A percentile compares a stretch with the other conserved stretches of the same genome.
These are phyloP conservation scores for Folsomia manolachei DNA, from an alignment of 2,888 invertebrate genomes.

Conservation along the genomic window DNA sequence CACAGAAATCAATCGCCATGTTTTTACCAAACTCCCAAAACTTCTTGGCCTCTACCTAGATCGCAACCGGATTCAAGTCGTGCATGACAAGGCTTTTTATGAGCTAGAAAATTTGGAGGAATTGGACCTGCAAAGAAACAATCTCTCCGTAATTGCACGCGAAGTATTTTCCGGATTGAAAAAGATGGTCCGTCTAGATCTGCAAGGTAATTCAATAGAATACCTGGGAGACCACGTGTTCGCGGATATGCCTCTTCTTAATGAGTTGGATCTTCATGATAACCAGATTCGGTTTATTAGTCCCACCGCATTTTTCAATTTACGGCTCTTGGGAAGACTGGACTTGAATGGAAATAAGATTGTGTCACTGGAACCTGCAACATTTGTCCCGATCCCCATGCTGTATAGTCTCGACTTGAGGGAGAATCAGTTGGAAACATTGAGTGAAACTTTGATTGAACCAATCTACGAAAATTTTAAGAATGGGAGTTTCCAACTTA, in stretches of 20 bases:
- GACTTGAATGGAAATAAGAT: slow-evolving; percentile 75
- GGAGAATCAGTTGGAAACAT: slow-evolving; percentile 71
- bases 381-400: slow-evolving; percentile 70
- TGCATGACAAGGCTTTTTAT: slow-evolving; percentile 52
- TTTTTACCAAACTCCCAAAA: slow-evolving; percentile 70
- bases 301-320: slow-evolving; percentile 72
- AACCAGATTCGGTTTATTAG: slow-evolving; percentile 65
- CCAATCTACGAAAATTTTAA: slow-evolving; percentile 75
- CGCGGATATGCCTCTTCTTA: slow-evolving; percentile 71
- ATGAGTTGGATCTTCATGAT: slow-evolving; percentile 65
- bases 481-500: slow-evolving; percentile 70
- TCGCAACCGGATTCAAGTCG: slow-evolving; percentile 50
- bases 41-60: slow-evolving; percentile 54
- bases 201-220: slow-evolving; percentile 68
- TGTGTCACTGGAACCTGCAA: slow-evolving; percentile 66
- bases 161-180: slow-evolving; percentile 75
- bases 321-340: slow-evolving; percentile 69
- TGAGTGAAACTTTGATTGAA: slow-evolving; percentile 72
- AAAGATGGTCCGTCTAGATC: slow-evolving; percentile 69
- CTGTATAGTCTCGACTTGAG: slow-evolving; percentile 73
- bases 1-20: slow-evolving; percentile 67
- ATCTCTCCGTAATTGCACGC: slow-evolving; percentile 69
- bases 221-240: slow-evolving; percentile 77
- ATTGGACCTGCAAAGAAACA: slow-evolving; percentile 58
- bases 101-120: slow-evolving; percentile 50